Conservation (phyloP, 2,888 invertebrate genomes). For the Lochmaea capreae region DNA sequence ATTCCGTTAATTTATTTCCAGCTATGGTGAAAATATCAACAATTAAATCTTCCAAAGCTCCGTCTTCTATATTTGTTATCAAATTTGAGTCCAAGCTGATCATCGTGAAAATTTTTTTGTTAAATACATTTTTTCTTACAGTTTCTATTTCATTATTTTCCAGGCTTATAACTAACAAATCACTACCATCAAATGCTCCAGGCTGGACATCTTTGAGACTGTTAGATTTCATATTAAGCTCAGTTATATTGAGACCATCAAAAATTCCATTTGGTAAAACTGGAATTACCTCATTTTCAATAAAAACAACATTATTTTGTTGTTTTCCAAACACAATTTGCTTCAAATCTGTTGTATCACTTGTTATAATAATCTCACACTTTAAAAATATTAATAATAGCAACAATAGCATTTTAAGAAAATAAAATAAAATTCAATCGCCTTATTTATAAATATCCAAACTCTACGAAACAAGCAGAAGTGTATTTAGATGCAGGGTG, state of each 20-base stretch:
- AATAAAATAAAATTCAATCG: too few species aligned
- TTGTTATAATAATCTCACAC: not conserved
- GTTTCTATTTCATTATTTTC: not conserved
- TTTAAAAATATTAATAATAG: not conserved
- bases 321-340: not conserved
- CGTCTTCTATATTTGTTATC: slow-evolving; percentile 10
- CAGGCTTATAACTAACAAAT: not conserved
- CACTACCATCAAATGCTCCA: slow-evolving; percentile 4
- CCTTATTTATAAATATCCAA: not conserved
- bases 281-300: not conserved
- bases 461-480: not conserved
- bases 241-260: not conserved
- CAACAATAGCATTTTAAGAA: not conserved
- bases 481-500: not conserved
- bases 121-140: not conserved
- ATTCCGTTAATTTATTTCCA: slow-evolving; percentile 9
- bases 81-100: slow-evolving; percentile 3
- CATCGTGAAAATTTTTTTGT: not conserved
- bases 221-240: slow-evolving; percentile 1
- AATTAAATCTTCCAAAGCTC: slow-evolving; percentile 13
- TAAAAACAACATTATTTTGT: not conserved
- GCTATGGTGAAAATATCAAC: not conserved
- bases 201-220: not conserved
- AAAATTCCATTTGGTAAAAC: not conserved
- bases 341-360: not conserved